phyloP scores from a whole-genome alignment of 2,113 vertebrate genomes.

The Aegotheles bennettii region DNA sequence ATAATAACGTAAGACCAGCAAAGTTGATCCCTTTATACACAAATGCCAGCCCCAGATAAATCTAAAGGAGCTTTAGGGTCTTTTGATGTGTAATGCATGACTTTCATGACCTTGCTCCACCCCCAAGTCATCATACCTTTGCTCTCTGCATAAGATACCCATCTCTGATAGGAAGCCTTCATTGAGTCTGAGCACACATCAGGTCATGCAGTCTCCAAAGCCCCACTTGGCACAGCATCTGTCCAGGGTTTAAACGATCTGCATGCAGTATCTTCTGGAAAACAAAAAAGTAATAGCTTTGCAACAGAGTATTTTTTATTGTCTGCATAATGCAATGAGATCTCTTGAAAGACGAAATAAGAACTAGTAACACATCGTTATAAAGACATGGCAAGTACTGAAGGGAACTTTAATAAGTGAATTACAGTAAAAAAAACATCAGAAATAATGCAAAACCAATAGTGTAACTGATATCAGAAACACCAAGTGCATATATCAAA shows the following conservation, averaged over 20 bases:
- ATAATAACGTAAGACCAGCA: background rate
- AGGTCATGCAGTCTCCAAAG: background rate
- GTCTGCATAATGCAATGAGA: background rate
- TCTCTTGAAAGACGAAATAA: background rate
- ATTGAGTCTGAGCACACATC: background rate
- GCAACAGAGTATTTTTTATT: background rate
- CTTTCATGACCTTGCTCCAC: background rate
- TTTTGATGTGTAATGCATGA: background rate
- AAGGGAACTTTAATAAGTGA: background rate
- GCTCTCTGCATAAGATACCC: too few species aligned
- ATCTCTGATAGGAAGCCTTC: background rate
- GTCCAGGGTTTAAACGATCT: background rate
- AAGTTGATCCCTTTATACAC: background rate
- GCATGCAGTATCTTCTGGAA: background rate
- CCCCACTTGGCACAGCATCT: background rate
- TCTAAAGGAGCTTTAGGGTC: background rate
- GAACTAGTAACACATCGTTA: background rate
- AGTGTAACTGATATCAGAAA: background rate
- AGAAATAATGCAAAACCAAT: background rate
- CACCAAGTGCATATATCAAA: background rate
- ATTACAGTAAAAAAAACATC: background rate
- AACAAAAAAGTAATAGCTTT: background rate
- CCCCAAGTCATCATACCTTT: background rate
- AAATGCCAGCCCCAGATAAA: background rate
- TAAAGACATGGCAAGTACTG: background rate